These are phyloP conservation scores for Heliconius cydno DNA, from an alignment of 2,888 invertebrate species.

Conservation along the genomic window DNA sequence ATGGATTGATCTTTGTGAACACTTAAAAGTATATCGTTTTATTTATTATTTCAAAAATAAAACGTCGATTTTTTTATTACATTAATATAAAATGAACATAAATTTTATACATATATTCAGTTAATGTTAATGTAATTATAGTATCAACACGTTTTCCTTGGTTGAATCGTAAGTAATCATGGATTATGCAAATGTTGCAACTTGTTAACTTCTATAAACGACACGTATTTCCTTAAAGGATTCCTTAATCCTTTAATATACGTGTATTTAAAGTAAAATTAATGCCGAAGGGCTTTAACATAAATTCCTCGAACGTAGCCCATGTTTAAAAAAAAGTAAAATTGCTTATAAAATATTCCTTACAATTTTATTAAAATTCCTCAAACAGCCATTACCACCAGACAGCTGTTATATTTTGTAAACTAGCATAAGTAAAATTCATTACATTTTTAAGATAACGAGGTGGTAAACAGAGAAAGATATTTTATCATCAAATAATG, in stretches of 20 bases:
- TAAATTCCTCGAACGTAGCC: neutral
- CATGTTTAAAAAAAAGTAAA: neutral
- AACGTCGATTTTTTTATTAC: neutral
- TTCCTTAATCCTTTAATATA: neutral
- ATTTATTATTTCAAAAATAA: neutral
- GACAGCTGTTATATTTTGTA: conserved; percentile 16
- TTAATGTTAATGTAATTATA: neutral
- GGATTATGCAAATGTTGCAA: neutral
- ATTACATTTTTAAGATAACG: conserved; percentile 25
- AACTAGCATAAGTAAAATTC: conserved; percentile 5
- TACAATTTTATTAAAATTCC: neutral
- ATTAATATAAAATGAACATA: neutral
- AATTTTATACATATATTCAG: neutral
- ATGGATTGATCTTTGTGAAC: conserved; percentile 40
- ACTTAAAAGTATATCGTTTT: conserved; percentile 9
- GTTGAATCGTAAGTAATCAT: conserved; percentile 8
- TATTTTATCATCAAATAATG: conserved; percentile 24
- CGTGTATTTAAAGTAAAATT: neutral
- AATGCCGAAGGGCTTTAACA: neutral
- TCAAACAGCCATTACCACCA: neutral
- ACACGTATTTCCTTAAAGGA: conserved; percentile 16
- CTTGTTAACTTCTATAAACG: neutral
- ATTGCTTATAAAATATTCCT: neutral
- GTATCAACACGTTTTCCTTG: conserved; percentile 3
- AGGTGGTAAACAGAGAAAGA: conserved; percentile 23